A percentile compares a stretch with the other conserved stretches of the same genome.
Evolutionary conservation across 1,140 invertebrate genomes (phyloP).

Genomic region (Tetragonula clypearis): DNA sequence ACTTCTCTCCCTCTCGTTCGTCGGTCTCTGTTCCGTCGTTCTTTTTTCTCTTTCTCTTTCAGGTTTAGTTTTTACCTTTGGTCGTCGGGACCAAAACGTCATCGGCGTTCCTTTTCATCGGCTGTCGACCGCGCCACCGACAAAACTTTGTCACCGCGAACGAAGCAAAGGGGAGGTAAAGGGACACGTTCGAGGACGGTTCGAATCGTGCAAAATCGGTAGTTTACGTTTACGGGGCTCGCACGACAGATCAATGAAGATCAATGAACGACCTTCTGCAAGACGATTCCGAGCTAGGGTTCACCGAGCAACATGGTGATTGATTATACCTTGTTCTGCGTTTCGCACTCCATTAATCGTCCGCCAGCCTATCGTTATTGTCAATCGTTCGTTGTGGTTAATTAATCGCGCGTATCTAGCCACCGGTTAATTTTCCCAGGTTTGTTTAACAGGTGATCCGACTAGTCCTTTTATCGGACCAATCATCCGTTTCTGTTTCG

Average conservation of each 20-base stretch:
- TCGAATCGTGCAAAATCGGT: background rate
- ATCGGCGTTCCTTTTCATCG: background rate
- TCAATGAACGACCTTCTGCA: constrained; percentile 7
- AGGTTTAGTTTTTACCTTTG: no score
- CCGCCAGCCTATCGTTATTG: constrained; percentile 42
- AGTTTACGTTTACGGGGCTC: background rate
- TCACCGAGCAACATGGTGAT: constrained; percentile 49
- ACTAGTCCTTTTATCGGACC: constrained; percentile 79
- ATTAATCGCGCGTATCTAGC: constrained; percentile 20
- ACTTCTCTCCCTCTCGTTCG: background rate
- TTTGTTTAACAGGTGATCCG: constrained; percentile 71
- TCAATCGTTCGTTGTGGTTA: constrained; percentile 64
- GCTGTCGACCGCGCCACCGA: background rate
- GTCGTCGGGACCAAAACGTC: background rate
- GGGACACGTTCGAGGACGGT: constrained; percentile 4
- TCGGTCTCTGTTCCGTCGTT: no score
- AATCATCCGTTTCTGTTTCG: constrained; percentile 62
- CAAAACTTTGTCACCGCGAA: background rate
- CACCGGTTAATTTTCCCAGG: constrained; percentile 60
- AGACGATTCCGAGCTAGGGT: constrained; percentile 42
- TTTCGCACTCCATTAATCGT: constrained; percentile 40
- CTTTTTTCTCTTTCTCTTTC: no score
- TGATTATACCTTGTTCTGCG: constrained; percentile 36
- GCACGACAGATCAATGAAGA: background rate
- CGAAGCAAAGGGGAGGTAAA: background rate